phyloP scores from a whole-genome alignment of 2,113 vertebrate genomes.

The Dunckerocampus dactyliophorus region DNA sequence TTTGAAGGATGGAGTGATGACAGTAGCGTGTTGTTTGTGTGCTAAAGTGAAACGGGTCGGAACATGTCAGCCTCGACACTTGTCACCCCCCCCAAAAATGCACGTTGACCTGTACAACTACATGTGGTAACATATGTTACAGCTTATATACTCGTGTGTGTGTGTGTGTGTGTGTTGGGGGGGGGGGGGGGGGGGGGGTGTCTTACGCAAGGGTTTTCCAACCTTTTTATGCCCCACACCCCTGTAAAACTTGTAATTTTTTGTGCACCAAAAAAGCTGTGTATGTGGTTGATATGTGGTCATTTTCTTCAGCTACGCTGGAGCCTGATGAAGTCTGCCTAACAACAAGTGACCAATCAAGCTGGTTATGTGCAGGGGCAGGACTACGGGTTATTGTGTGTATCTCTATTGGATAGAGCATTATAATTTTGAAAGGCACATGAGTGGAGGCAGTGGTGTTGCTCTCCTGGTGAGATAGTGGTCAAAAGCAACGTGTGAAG shows the following conservation, averaged over 20 bases:
- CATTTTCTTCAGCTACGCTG: too few species aligned
- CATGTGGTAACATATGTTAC: constrained; percentile 27
- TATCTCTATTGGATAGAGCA: too few species aligned
- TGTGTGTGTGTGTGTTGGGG: constrained; percentile 6
- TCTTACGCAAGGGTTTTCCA: not conserved
- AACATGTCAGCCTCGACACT: constrained; percentile 54
- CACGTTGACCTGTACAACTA: constrained; percentile 41
- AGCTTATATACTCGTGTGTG: constrained; percentile 12
- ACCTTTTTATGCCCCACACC: not conserved
- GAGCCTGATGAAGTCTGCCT: too few species aligned
- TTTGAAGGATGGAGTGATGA: constrained; percentile 71
- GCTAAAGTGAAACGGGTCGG: constrained; percentile 62
- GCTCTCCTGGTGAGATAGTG: not conserved
- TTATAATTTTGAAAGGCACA: too few species aligned
- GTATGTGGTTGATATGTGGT: too few species aligned
- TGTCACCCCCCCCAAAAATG: constrained; percentile 49
- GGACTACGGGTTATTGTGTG: too few species aligned
- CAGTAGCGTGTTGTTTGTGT: constrained; percentile 67
- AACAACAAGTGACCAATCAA: too few species aligned
- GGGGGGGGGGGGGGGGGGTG: too few species aligned
- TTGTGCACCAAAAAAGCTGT: too few species aligned
- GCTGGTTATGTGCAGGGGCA: too few species aligned
- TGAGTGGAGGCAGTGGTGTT: not conserved
- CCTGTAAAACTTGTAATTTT: not conserved
- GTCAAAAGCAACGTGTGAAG: not conserved